A percentile compares a stretch with the other conserved stretches of the same genome.
These are phyloP conservation scores for Drosophila paucipuncta DNA, from an alignment of 2,888 invertebrate genomes.

Conservation along the genomic window DNA sequence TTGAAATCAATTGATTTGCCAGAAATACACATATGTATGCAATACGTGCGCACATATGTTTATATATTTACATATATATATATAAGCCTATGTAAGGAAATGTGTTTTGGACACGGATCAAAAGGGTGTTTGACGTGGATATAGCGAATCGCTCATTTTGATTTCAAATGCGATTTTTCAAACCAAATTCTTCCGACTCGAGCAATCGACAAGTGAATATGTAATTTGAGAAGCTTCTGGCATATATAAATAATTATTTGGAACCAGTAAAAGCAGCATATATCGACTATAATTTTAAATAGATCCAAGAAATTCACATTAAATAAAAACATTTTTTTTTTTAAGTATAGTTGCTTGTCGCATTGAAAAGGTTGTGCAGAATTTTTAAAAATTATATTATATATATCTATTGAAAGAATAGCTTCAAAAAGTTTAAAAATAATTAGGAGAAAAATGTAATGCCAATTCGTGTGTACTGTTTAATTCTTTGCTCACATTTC, in stretches of 20 bases:
- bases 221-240: slow-evolving; percentile 53
- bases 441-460: background rate
- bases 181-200: slow-evolving; percentile 6
- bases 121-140: slow-evolving; percentile 2
- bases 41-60: slow-evolving; percentile 1
- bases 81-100: background rate
- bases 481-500: background rate
- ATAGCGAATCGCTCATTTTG: slow-evolving; percentile 10
- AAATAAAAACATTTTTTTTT: background rate
- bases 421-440: background rate
- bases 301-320: background rate
- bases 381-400: background rate
- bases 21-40: background rate
- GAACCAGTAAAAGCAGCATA: background rate
- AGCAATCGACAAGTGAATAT: slow-evolving; percentile 19
- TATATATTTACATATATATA: background rate
- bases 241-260: background rate
- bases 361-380: background rate
- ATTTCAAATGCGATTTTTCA: slow-evolving; percentile 44
- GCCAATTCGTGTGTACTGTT: background rate
- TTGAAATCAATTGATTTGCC: slow-evolving; percentile 67
- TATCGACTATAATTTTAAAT: background rate
- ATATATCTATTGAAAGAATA: background rate
- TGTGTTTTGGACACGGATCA: slow-evolving; percentile 44
- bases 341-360: background rate